These are phyloP conservation scores for Onchidella celtica DNA, from an alignment of 2,888 invertebrate species.

Conservation along the genomic window DNA sequence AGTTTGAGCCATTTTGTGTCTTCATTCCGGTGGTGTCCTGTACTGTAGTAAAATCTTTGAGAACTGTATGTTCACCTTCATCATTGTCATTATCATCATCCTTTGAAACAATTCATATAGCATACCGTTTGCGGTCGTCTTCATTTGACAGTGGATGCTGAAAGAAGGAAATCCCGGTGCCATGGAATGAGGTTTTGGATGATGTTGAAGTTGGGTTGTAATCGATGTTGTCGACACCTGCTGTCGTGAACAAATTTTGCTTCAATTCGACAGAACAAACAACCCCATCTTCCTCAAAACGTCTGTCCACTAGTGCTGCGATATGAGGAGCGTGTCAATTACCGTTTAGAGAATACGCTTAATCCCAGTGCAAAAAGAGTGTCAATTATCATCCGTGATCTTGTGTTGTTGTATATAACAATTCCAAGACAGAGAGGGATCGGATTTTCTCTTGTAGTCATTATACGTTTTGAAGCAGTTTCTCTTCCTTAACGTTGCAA, in stretches of 20 bases:
- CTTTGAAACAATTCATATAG: neutral
- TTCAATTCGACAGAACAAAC: constrained; percentile 36
- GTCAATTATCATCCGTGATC: constrained; percentile 9
- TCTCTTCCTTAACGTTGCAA: neutral
- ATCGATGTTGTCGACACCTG: constrained; percentile 52
- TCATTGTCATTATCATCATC: too few species aligned
- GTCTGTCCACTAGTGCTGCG: neutral
- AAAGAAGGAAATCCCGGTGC: constrained; percentile 50
- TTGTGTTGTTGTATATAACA: neutral
- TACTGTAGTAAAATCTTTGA: neutral
- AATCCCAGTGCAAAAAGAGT: constrained; percentile 10
- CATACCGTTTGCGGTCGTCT: neutral
- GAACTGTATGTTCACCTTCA: neutral
- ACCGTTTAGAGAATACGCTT: neutral
- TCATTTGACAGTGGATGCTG: constrained; percentile 19
- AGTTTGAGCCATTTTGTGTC: neutral
- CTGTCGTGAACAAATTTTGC: constrained; percentile 41
- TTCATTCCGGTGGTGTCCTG: too few species aligned
- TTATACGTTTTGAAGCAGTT: neutral
- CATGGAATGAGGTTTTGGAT: constrained; percentile 50
- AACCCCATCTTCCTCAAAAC: constrained; percentile 40
- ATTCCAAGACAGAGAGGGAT: neutral
- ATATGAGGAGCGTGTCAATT: neutral
- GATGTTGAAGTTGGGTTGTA: constrained; percentile 50
- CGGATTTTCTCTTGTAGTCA: neutral